Percentiles rank a stretch among this genome's conserved stretches.
phyloP scores from a whole-genome alignment of 2,113 vertebrate species.

The Brachyistius frenatus region DNA sequence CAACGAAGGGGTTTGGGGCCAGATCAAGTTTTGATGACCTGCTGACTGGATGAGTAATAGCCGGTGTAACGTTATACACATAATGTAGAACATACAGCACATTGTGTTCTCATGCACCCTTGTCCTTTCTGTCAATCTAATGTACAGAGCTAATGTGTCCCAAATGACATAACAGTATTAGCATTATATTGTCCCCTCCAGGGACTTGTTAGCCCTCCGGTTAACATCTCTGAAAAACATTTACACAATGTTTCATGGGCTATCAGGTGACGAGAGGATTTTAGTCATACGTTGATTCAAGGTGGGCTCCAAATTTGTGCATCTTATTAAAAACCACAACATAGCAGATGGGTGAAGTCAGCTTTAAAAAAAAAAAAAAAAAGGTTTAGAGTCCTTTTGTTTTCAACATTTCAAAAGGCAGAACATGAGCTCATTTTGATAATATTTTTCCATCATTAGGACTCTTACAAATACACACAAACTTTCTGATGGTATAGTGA shows the following conservation, averaged over 20 bases:
- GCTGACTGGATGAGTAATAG: constrained; percentile 27
- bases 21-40: constrained; percentile 21
- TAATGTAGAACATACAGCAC: constrained; percentile 16
- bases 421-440: constrained; percentile 37
- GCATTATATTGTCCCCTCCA: constrained; percentile 11
- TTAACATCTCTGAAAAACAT: constrained; percentile 60
- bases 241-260: constrained; percentile 58
- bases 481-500: constrained; percentile 7
- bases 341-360: constrained; percentile 50
- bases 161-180: constrained; percentile 46
- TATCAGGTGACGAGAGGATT: constrained; percentile 54
- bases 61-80: constrained; percentile 22
- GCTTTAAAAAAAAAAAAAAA: not conserved
- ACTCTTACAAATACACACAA: constrained; percentile 25
- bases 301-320: constrained; percentile 26
- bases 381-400: constrained; percentile 17
- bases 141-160: constrained; percentile 19
- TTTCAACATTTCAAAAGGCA: constrained; percentile 39
- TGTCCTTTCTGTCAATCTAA: constrained; percentile 37
- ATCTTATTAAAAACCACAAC: constrained; percentile 60
- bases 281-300: constrained; percentile 51
- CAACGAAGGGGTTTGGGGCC: not conserved
- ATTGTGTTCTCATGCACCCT: constrained; percentile 12
- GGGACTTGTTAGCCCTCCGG: constrained; percentile 45
- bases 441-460: constrained; percentile 42